phyloP scores from a whole-genome alignment of 2,113 vertebrate species.

The Limnothrissa miodon region DNA sequence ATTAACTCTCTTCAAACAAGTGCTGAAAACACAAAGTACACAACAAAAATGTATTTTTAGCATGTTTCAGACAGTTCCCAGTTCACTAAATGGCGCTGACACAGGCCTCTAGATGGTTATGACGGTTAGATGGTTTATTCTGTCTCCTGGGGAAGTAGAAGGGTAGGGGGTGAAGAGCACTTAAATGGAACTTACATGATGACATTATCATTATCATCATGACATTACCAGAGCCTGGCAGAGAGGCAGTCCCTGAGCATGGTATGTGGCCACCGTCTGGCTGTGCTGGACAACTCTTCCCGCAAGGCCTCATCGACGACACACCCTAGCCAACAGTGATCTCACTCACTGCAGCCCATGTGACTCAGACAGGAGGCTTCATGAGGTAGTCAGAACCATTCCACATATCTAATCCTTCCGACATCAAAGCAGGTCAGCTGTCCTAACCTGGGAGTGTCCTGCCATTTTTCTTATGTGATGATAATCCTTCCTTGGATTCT shows the following conservation, averaged over 20 bases:
- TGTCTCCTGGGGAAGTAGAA: too few relatives aligned
- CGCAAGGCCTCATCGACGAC: conserved; percentile 28
- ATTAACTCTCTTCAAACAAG: not conserved
- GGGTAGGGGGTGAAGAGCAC: not conserved
- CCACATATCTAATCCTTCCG: conserved; percentile 15
- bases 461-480: not conserved
- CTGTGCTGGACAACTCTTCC: conserved; percentile 23
- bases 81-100: not conserved
- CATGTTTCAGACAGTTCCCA: not conserved
- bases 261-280: conserved; percentile 30
- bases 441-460: not conserved
- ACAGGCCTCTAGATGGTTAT: too few relatives aligned
- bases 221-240: not conserved
- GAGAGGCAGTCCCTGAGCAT: not conserved
- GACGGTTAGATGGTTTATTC: too few relatives aligned
- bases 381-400: conserved; percentile 33
- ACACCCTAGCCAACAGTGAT: conserved; percentile 28
- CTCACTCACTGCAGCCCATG: conserved; percentile 29
- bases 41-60: not conserved
- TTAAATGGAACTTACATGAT: not conserved
- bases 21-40: not conserved
- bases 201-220: not conserved
- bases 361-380: conserved; percentile 35
- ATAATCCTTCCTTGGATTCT: not conserved
- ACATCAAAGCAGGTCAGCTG: not conserved